phyloP scores from a whole-genome alignment of 2,797 vertebrate species.

The Poeciliopsis gracilis region DNA sequence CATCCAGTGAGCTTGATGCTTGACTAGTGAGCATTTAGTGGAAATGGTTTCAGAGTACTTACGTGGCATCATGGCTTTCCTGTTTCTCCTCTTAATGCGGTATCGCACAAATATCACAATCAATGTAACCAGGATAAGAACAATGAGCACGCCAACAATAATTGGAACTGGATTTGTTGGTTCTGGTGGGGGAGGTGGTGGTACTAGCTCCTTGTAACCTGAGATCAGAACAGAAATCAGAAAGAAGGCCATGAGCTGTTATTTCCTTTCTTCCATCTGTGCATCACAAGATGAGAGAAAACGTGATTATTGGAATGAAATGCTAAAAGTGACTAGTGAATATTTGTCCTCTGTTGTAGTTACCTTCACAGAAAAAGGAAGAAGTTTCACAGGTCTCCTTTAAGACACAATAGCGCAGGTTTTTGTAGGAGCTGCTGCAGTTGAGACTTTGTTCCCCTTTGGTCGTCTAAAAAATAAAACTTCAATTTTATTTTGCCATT shows the following conservation, averaged over 20 bases:
- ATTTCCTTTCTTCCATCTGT: neutral
- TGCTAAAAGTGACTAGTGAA: neutral
- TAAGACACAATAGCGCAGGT: conserved; percentile 25
- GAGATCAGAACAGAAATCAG: conserved; percentile 28
- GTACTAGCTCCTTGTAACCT: fast-evolving
- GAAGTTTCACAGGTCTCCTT: fast-evolving
- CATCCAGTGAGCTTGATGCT: neutral
- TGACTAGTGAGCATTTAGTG: neutral
- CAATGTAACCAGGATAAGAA: conserved; percentile 41
- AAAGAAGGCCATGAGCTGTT: neutral
- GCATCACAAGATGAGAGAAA: neutral
- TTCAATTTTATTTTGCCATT: neutral
- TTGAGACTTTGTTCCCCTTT: fast-evolving
- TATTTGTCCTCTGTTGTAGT: neutral
- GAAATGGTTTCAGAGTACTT: conserved; percentile 20
- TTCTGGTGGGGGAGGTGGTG: fast-evolving
- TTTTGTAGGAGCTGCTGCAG: fast-evolving
- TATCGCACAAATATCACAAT: conserved; percentile 34
- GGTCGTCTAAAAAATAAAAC: neutral
- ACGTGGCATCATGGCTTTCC: conserved; percentile 17
- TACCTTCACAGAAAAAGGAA: conserved; percentile 40
- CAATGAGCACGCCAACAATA: conserved; percentile 23
- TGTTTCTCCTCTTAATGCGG: conserved; percentile 13
- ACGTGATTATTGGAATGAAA: neutral
- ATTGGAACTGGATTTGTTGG: neutral